phyloP scores from a whole-genome alignment of 2,113 vertebrate species.

The Sardina pilchardus region DNA sequence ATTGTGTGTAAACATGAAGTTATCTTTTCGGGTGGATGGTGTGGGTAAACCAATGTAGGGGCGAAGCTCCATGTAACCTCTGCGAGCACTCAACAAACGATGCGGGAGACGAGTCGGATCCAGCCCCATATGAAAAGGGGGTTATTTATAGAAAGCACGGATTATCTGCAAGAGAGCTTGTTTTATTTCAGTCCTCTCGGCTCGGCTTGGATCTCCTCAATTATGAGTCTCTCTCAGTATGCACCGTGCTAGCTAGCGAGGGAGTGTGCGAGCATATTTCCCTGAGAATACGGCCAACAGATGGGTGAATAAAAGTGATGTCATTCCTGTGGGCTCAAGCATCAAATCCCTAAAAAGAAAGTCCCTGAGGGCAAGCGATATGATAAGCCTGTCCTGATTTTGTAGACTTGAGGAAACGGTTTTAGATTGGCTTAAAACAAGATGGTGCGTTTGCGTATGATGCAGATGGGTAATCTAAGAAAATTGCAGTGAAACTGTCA shows the following conservation, averaged over 20 bases:
- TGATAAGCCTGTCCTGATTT: constrained; percentile 36
- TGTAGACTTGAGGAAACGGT: constrained; percentile 35
- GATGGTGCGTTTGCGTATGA: neutral
- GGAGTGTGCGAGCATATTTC: constrained; percentile 42
- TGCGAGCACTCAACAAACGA: constrained; percentile 55
- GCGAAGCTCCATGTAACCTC: constrained; percentile 28
- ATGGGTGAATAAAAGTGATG: constrained; percentile 61
- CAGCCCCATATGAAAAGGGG: constrained; percentile 52
- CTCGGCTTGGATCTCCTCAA: constrained; percentile 63
- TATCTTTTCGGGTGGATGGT: neutral
- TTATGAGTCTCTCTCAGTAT: constrained; percentile 63
- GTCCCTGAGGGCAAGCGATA: constrained; percentile 36
- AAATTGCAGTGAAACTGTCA: neutral
- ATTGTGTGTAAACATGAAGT: neutral
- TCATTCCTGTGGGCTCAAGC: constrained; percentile 56
- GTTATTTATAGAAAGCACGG: constrained; percentile 69
- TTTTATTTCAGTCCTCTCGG: constrained; percentile 68
- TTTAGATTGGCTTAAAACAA: neutral
- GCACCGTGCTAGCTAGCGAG: constrained; percentile 59
- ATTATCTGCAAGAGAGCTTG: constrained; percentile 65
- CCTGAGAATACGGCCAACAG: constrained; percentile 59
- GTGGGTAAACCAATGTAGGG: neutral
- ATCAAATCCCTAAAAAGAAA: constrained; percentile 32
- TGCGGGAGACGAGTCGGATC: constrained; percentile 60
- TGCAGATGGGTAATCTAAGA: neutral